These are phyloP conservation scores for Asarcornis scutulata DNA, from an alignment of 2,113 vertebrate genomes.

Conservation along the genomic window DNA sequence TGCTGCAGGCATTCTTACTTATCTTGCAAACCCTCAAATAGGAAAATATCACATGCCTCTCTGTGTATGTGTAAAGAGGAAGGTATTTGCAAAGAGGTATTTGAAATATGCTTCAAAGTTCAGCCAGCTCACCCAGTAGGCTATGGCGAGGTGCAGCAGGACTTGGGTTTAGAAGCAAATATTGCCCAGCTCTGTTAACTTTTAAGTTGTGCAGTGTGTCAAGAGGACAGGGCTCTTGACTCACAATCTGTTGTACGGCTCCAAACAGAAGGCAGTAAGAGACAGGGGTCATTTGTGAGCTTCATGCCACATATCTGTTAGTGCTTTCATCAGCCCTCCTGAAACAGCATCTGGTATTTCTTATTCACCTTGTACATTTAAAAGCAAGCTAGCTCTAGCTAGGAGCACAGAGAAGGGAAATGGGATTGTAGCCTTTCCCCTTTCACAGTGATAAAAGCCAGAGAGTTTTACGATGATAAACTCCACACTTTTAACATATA, in stretches of 20 bases:
- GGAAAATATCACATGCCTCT: slow-evolving; percentile 4
- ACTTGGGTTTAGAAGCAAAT: neutral
- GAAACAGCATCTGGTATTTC: neutral
- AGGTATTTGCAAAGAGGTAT: slow-evolving; percentile 47
- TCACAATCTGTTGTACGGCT: neutral
- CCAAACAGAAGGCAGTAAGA: neutral
- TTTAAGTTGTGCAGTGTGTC: neutral
- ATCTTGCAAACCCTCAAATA: slow-evolving; percentile 19
- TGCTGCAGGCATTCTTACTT: slow-evolving; percentile 1
- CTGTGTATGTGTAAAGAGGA: slow-evolving; percentile 1
- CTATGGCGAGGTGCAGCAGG: neutral
- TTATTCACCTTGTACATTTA: neutral
- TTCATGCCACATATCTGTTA: neutral
- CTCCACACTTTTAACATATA: neutral
- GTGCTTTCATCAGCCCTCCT: neutral
- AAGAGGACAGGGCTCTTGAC: neutral
- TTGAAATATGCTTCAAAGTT: slow-evolving; percentile 33
- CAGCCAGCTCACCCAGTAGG: slow-evolving; percentile 6
- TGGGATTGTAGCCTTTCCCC: neutral
- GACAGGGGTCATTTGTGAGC: neutral
- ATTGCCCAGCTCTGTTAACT: neutral
- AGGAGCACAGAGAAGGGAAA: neutral
- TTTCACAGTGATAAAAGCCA: neutral
- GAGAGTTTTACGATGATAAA: neutral
- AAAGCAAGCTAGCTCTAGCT: neutral